Evolutionary conservation across 2,113 vertebrate genomes (phyloP).

Genomic region (Eptatretus burgeri): DNA sequence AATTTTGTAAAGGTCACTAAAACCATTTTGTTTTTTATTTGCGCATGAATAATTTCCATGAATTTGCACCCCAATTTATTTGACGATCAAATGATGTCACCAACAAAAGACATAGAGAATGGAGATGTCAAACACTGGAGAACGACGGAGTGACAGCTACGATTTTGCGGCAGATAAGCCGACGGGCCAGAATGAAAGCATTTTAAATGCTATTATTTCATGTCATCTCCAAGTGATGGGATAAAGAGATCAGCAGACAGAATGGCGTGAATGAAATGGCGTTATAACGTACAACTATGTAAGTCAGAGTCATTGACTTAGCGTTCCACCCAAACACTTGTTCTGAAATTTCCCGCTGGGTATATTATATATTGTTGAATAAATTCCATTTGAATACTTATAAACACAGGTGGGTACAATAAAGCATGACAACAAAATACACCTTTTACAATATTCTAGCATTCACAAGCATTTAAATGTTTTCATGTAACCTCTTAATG

Average conservation of each 20-base stretch:
- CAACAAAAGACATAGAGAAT: conserved; percentile 1
- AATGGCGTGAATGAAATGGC: not conserved
- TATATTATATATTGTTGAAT: too few species aligned
- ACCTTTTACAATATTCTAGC: too few species aligned
- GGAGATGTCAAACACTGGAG: conserved; percentile 1
- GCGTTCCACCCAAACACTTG: too few species aligned
- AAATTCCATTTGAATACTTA: too few species aligned
- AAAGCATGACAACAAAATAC: too few species aligned
- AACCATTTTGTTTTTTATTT: not conserved
- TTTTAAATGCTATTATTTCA: conserved; percentile 6
- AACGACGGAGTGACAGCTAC: not conserved
- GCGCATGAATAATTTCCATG: not conserved
- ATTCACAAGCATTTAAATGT: too few species aligned
- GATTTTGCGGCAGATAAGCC: conserved; percentile 1
- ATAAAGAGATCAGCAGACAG: conserved; percentile 3
- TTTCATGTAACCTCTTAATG: too few species aligned
- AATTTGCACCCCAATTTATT: not conserved
- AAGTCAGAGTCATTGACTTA: too few species aligned
- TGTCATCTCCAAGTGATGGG: conserved; percentile 6
- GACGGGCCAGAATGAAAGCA: not conserved
- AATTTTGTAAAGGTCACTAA: conserved; percentile 6
- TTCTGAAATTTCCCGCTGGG: too few species aligned
- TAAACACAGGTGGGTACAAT: too few species aligned
- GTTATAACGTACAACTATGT: not conserved
- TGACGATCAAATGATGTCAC: not conserved